A percentile compares a stretch with the other conserved stretches of the same genome.
These are phyloP conservation scores for Periparus ater DNA, from an alignment of 2,797 vertebrate species.

Conservation along the genomic window DNA sequence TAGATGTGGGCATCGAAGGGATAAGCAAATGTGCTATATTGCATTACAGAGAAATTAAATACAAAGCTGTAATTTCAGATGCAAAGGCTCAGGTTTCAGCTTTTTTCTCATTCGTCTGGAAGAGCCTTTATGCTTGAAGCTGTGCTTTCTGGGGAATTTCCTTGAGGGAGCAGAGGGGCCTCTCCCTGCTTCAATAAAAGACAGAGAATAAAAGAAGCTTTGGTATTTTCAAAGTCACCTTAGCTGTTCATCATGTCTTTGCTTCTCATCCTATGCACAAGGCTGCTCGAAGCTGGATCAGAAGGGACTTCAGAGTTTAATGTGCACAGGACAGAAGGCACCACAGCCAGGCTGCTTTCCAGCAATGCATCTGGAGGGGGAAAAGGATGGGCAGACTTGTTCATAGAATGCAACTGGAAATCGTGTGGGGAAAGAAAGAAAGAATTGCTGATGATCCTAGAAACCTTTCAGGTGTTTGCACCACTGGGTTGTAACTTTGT, in stretches of 20 bases:
- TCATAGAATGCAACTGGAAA: neutral
- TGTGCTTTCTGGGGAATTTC: slow-evolving; percentile 5
- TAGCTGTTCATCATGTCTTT: neutral
- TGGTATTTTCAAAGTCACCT: neutral
- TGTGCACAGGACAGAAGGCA: neutral
- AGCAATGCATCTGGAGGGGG: neutral
- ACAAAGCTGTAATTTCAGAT: neutral
- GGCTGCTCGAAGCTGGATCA: neutral
- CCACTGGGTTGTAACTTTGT: fast-evolving
- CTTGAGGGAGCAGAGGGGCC: neutral
- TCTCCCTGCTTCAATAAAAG: neutral
- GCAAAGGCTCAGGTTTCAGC: neutral
- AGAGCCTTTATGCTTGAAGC: neutral
- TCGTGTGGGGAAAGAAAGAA: fast-evolving
- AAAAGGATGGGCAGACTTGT: neutral
- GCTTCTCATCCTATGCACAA: neutral
- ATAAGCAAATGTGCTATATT: neutral
- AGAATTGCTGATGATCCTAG: neutral
- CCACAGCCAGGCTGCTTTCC: neutral
- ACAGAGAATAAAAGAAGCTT: neutral
- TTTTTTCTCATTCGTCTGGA: neutral
- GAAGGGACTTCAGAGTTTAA: neutral
- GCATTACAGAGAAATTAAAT: neutral
- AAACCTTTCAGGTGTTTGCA: neutral
- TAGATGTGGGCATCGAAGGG: neutral